These are phyloP conservation scores for Dendrolimus houi DNA, from an alignment of 2,888 invertebrate genomes.

Conservation along the genomic window DNA sequence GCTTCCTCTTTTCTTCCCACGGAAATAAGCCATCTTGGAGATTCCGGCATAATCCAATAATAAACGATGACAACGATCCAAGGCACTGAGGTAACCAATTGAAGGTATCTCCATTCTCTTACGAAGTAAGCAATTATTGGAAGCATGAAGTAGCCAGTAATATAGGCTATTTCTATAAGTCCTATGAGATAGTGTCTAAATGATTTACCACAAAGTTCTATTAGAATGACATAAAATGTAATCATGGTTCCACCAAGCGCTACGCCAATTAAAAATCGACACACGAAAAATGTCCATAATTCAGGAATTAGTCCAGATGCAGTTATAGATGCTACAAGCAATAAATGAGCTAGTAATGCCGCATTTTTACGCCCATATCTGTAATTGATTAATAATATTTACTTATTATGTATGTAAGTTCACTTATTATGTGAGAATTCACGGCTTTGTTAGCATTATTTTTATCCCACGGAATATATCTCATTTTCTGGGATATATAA, in stretches of 20 bases:
- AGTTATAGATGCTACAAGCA: slow-evolving; percentile 72
- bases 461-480: too few relatives aligned
- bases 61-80: slow-evolving; percentile 75
- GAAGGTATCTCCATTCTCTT: slow-evolving; percentile 77
- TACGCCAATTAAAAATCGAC: slow-evolving; percentile 76
- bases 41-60: slow-evolving; percentile 85
- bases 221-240: slow-evolving; percentile 78
- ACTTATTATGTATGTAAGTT: background rate
- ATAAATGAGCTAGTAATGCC: slow-evolving; percentile 72
- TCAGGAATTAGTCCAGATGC: slow-evolving; percentile 73
- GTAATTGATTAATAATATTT: slow-evolving; percentile 19
- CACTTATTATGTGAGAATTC: too few relatives aligned
- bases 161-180: slow-evolving; percentile 72
- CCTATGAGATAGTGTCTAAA: slow-evolving; percentile 73
- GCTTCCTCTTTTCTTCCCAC: slow-evolving; percentile 79
- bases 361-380: slow-evolving; percentile 81
- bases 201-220: slow-evolving; percentile 77
- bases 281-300: slow-evolving; percentile 76
- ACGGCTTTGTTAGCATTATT: too few relatives aligned
- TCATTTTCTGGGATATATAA: too few relatives aligned
- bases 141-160: slow-evolving; percentile 71
- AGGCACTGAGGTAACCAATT: slow-evolving; percentile 70
- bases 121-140: slow-evolving; percentile 77
- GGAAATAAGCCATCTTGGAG: slow-evolving; percentile 86
- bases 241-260: slow-evolving; percentile 81